Percentiles rank a stretch among this genome's conserved stretches.
phyloP scores from a whole-genome alignment of 2,113 vertebrate species.

The Danionella cerebrum region DNA sequence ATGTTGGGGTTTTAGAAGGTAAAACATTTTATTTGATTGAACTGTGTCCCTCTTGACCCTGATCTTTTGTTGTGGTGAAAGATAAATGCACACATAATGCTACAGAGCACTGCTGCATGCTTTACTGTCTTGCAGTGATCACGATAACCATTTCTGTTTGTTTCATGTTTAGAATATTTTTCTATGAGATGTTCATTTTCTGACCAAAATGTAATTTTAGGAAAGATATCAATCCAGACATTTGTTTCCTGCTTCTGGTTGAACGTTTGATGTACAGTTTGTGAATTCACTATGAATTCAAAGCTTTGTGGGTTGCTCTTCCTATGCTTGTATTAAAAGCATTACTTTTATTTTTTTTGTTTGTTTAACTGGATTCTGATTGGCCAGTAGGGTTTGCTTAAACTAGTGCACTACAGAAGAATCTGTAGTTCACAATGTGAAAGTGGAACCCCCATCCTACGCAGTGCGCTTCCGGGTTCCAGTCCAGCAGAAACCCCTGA shows the following conservation, averaged over 20 bases:
- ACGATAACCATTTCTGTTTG: background rate
- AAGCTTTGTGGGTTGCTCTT: conserved; percentile 8
- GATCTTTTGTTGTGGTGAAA: background rate
- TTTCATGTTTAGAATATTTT: background rate
- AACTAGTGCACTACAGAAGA: too few species aligned
- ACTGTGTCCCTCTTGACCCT: background rate
- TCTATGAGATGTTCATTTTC: background rate
- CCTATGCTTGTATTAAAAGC: background rate
- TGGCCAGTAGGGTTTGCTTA: too few species aligned
- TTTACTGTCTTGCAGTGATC: background rate
- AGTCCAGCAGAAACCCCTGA: too few species aligned
- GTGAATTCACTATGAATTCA: background rate
- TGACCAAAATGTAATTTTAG: too few species aligned
- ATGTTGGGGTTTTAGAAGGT: too few species aligned
- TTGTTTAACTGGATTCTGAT: too few species aligned
- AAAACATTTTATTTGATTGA: background rate
- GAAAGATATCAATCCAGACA: background rate
- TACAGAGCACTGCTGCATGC: too few species aligned
- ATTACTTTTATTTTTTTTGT: conserved; percentile 14
- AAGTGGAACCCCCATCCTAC: too few species aligned
- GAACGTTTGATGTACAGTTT: background rate
- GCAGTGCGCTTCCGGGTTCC: too few species aligned
- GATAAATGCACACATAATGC: background rate
- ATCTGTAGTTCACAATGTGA: too few species aligned
- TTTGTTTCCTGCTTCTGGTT: conserved; percentile 9